These are phyloP conservation scores for Argyra leucocephala DNA, from an alignment of 2,888 invertebrate genomes.

Conservation along the genomic window DNA sequence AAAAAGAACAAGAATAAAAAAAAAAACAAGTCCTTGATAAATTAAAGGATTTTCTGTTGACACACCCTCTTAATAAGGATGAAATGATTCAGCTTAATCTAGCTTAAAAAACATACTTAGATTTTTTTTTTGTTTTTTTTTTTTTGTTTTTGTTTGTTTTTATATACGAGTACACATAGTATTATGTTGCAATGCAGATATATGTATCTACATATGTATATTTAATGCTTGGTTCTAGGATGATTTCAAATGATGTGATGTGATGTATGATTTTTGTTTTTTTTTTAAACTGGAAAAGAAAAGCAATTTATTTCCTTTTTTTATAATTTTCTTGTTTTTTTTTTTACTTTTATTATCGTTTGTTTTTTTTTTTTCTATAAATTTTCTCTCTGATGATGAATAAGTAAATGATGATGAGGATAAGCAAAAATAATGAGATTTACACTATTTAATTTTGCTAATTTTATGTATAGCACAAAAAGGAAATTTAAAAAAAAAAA, in stretches of 20 bases:
- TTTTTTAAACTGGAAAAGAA: not conserved
- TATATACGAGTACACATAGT: not conserved
- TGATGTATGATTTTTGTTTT: constrained; percentile 1
- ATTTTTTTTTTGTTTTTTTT: no score
- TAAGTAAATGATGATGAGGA: not conserved
- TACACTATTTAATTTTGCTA: constrained; percentile 4
- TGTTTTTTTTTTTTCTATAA: not conserved
- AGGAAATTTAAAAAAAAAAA: no score
- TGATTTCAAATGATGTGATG: constrained; percentile 1
- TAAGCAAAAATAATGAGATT: not conserved
- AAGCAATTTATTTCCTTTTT: not conserved
- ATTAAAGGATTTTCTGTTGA: constrained; percentile 6
- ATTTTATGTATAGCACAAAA: not conserved
- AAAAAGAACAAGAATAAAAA: not conserved
- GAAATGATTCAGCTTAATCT: constrained; percentile 6
- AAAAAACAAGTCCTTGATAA: not conserved
- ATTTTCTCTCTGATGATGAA: not conserved
- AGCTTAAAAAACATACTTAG: no score
- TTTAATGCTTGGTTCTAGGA: not conserved
- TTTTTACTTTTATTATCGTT: not conserved
- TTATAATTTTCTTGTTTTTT: not conserved
- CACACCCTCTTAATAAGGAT: constrained; percentile 6
- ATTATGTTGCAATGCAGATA: not conserved
- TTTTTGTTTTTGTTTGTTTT: no score
- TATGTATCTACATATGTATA: not conserved